Conservation (phyloP, 2,113 vertebrate species). For the Mustela lutreola region DNA sequence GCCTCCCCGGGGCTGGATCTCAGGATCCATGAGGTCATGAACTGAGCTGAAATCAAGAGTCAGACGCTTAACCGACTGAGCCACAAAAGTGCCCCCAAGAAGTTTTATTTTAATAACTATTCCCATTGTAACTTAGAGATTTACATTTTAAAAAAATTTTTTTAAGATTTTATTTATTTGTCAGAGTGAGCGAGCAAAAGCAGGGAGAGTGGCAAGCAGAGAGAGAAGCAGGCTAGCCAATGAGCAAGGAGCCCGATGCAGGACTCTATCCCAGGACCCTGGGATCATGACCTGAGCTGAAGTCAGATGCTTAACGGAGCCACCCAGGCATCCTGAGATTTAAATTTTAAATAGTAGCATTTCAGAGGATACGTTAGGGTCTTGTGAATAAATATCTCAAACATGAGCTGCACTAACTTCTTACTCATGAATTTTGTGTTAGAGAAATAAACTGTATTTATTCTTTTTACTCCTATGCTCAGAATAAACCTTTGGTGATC, state of each 20-base stretch:
- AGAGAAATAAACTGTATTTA: neutral
- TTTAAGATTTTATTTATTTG: no score
- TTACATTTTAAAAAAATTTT: neutral
- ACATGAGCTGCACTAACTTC: neutral
- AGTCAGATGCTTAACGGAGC: no score
- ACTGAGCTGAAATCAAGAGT: neutral
- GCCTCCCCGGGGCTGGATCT: neutral
- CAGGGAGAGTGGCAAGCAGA: no score
- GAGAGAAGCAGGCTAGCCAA: no score
- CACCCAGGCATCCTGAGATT: neutral
- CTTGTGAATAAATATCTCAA: neutral
- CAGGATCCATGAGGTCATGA: neutral
- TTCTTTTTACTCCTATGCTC: neutral
- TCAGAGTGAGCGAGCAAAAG: no score
- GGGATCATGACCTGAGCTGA: no score
- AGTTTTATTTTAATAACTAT: neutral
- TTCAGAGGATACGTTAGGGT: neutral
- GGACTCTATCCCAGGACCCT: no score
- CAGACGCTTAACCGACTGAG: neutral
- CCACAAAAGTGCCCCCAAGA: neutral
- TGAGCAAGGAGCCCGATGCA: no score
- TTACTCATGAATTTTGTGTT: neutral
- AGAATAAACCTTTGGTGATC: neutral
- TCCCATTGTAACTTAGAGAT: neutral
- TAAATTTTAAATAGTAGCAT: slow-evolving; percentile 5